Evolutionary conservation across 2,888 invertebrate species (phyloP).

Genomic region (Pocota personata): DNA sequence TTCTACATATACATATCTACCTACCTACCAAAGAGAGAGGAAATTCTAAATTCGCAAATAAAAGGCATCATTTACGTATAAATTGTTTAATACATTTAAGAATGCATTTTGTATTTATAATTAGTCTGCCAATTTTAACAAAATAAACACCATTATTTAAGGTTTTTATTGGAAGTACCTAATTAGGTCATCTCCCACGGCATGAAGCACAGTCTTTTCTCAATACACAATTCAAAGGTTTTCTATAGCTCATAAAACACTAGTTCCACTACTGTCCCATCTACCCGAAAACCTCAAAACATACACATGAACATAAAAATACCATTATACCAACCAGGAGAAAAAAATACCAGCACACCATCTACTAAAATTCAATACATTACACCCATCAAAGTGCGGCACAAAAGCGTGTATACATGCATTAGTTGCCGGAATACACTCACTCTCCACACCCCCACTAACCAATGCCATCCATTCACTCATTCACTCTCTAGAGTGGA

Average conservation of each 20-base stretch:
- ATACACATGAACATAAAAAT: constrained; percentile 13
- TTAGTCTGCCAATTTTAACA: too few species aligned
- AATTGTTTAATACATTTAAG: too few species aligned
- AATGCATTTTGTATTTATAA: too few species aligned
- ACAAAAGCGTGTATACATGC: constrained; percentile 56
- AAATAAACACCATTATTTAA: neutral
- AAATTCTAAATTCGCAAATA: too few species aligned
- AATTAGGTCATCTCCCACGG: neutral
- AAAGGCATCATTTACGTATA: too few species aligned
- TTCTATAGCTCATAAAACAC: constrained; percentile 36
- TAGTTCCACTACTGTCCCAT: neutral
- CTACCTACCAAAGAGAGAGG: too few species aligned
- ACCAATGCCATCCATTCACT: constrained; percentile 50
- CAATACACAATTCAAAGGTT: constrained; percentile 5
- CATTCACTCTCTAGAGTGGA: constrained; percentile 50
- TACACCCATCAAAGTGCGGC: constrained; percentile 60
- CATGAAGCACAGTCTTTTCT: neutral
- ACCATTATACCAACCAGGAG: constrained; percentile 23
- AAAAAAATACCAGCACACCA: constrained; percentile 15
- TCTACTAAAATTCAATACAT: constrained; percentile 64
- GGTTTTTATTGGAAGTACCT: neutral
- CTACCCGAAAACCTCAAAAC: neutral
- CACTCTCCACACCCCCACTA: neutral
- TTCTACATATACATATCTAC: too few species aligned
- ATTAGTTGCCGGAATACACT: constrained; percentile 53